These are phyloP conservation scores for Sinocyclocheilus anshuiensis DNA, from an alignment of 2,113 vertebrate species.

Conservation along the genomic window DNA sequence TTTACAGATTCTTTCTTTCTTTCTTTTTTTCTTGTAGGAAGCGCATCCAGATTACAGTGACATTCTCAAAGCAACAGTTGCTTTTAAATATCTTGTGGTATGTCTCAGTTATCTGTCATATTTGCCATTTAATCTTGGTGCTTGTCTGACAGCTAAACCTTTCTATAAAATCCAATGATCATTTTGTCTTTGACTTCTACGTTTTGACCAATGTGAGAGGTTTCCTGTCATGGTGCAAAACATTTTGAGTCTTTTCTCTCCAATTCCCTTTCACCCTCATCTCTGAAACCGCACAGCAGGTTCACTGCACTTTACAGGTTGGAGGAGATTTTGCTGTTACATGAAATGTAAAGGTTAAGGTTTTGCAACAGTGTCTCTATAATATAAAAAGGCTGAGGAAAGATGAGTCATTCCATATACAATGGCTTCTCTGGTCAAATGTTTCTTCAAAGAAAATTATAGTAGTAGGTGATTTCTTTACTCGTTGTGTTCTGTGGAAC, in stretches of 20 bases:
- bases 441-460: constrained; percentile 5
- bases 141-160: neutral
- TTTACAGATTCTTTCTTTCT: neutral
- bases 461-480: constrained; percentile 18
- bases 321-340: constrained; percentile 7
- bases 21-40: constrained; percentile 75
- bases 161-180: no score
- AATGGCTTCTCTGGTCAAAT: constrained; percentile 10
- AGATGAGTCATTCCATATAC: constrained; percentile 46
- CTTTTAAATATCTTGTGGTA: constrained; percentile 92
- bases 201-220: neutral
- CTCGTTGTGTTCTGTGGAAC: constrained; percentile 43
- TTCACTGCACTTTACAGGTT: constrained; percentile 14
- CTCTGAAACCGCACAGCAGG: neutral
- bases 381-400: neutral
- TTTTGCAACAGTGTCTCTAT: neutral
- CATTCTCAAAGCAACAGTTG: constrained; percentile 83
- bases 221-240: constrained; percentile 5
- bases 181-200: neutral
- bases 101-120: constrained; percentile 19
- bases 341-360: constrained; percentile 35
- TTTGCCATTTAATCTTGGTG: neutral
- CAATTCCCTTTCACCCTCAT: neutral
- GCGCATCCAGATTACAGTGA: constrained; percentile 93
- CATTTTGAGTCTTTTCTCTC: neutral